Base-by-base conservation (phyloP, 37 sponge, comb jelly and placozoan species). In the Hormiphora californensis region DNA sequence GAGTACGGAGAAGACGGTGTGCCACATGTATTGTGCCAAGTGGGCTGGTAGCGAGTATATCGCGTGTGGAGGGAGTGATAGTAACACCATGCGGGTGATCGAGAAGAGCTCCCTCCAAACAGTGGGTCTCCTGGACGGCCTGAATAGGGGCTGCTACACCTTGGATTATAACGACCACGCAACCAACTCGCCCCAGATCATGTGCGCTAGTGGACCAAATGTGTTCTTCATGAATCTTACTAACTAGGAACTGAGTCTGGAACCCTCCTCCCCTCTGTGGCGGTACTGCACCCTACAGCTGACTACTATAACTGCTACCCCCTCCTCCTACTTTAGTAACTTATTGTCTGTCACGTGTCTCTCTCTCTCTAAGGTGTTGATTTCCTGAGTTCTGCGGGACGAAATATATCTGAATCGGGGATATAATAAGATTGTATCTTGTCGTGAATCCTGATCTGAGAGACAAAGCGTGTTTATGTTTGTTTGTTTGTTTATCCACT, bases 11-110 rank as follows among this genome's bases (percentile, higher is more conserved):
- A 54, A 54, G 51, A 39, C 17, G 40, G 35, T 40, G n/a, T 85
- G 55, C 38, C 89, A 89, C 53, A 12, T 89, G 30, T 89, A 85
- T 53, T 57, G 87, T 37, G 63, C 63, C 0, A 87, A 40, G 9
- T 87, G 87, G 87, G 87, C 63, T 37, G 63, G 63, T 9, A 87
- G 28, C 25, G 87, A 87, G 28, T 62, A 28, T 33, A 41, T 87
- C 30, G 49, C 63, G 4, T 57, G 61, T 35, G 87, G 87, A 25
- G 87, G 87, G 11, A 62, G 63, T 59, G 63, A 87, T 62, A 32
- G 21, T 39, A 87, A 87, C 61, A 39, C 63, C 39, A 39, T 87
- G 63, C 27, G 38, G 39, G 35, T 87, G 0, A 87, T 87, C 19
- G 63, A 87, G 43, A 73, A 73, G 38, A 43, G 46, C 2, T 73